A percentile compares a stretch with the other conserved stretches of the same genome.
These are phyloP conservation scores for Sebastes nivosus DNA, from an alignment of 2,797 vertebrate species.

Conservation along the genomic window DNA sequence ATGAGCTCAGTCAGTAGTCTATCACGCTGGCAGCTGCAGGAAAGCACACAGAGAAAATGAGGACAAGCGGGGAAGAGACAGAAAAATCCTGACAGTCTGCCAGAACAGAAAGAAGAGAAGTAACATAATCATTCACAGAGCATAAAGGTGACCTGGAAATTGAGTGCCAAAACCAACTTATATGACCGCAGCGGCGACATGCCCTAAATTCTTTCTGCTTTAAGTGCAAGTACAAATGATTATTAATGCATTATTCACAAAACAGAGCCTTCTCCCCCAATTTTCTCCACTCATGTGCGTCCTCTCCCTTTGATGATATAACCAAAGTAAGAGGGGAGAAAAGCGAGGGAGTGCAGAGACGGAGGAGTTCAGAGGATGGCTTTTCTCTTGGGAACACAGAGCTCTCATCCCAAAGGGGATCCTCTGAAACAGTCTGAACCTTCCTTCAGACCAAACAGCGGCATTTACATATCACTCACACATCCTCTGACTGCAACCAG, in stretches of 20 bases:
- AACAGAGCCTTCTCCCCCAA: constrained; percentile 64
- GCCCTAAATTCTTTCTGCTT: constrained; percentile 62
- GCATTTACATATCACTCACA: constrained; percentile 68
- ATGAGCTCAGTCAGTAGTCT: constrained; percentile 64
- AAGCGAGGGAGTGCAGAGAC: constrained; percentile 59
- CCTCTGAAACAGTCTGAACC: constrained; percentile 61
- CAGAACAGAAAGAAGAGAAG: constrained; percentile 53
- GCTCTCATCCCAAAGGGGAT: constrained; percentile 66
- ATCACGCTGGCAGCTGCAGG: constrained; percentile 55
- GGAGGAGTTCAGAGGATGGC: constrained; percentile 69
- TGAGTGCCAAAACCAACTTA: constrained; percentile 45
- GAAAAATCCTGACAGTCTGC: constrained; percentile 46
- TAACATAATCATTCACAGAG: constrained; percentile 55
- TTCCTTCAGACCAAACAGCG: constrained; percentile 59
- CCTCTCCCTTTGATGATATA: constrained; percentile 77
- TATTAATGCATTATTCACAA: constrained; percentile 80
- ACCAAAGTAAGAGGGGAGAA: constrained; percentile 67
- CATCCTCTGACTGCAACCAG: constrained; percentile 41
- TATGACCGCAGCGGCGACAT: constrained; percentile 46
- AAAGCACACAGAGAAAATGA: constrained; percentile 50
- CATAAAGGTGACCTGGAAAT: constrained; percentile 60
- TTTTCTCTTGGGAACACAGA: constrained; percentile 61
- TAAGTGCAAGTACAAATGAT: constrained; percentile 60
- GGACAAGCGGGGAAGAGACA: constrained; percentile 38
- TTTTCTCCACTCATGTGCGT: constrained; percentile 66